Percentiles rank a stretch among this genome's conserved stretches.
phyloP scores from a whole-genome alignment of 1,140 invertebrate species.

The Drepana arcuata region DNA sequence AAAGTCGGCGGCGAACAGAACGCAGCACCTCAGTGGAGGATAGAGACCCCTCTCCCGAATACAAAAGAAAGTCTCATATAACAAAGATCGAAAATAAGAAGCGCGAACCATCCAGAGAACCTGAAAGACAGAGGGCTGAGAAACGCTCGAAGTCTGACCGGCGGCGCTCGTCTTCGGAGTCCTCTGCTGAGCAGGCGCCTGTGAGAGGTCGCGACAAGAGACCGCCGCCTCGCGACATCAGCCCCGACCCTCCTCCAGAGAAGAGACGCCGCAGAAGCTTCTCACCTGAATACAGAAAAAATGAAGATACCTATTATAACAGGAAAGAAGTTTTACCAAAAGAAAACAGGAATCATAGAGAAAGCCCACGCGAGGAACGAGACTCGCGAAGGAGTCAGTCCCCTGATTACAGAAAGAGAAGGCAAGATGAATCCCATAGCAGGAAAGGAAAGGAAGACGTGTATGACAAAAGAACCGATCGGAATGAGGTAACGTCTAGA shows the following conservation, averaged over 20 bases:
- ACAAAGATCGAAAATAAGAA: conserved; percentile 47
- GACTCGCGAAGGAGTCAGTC: neutral
- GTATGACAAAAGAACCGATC: conserved; percentile 33
- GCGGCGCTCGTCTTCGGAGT: conserved; percentile 12
- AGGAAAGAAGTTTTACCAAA: neutral
- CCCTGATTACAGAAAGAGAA: conserved; percentile 30
- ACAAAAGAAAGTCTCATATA: conserved; percentile 36
- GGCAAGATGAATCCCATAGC: conserved; percentile 19
- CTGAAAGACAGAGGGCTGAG: conserved; percentile 15
- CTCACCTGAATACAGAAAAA: conserved; percentile 26
- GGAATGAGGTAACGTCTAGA: conserved; percentile 21
- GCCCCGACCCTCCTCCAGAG: conserved; percentile 40
- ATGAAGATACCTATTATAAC: conserved; percentile 28
- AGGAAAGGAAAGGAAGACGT: conserved; percentile 25
- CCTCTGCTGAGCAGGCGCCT: conserved; percentile 26
- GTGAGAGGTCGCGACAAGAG: too few species aligned
- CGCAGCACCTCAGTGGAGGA: conserved; percentile 26
- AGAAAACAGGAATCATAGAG: neutral
- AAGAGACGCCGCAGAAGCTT: conserved; percentile 40
- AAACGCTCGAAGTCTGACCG: conserved; percentile 29
- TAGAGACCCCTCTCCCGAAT: conserved; percentile 28
- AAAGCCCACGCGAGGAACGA: neutral
- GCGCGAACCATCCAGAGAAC: conserved; percentile 31
- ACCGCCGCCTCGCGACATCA: conserved; percentile 19
- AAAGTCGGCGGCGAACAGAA: conserved; percentile 26